Evolutionary conservation across 2,113 vertebrate species (phyloP).

Genomic region (Toxostoma redivivum): DNA sequence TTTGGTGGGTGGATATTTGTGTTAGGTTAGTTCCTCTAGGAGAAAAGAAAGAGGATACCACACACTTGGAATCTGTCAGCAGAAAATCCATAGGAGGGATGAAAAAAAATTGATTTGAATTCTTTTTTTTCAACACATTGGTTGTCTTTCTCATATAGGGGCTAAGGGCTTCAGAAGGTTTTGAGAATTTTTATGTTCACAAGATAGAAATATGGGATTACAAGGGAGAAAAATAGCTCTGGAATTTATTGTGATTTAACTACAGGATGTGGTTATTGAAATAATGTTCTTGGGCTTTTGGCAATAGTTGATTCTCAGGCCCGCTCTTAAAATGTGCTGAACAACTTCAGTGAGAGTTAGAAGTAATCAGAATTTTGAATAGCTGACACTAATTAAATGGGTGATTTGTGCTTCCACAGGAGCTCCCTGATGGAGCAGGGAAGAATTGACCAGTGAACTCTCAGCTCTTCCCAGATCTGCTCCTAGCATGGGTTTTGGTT

Average conservation of each 20-base stretch:
- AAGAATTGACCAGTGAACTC: not conserved
- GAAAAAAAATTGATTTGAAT: not conserved
- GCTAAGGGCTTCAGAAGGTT: not conserved
- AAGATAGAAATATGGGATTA: not conserved
- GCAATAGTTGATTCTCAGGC: not conserved
- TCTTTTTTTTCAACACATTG: not conserved
- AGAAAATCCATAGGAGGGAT: not conserved
- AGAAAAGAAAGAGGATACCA: not conserved
- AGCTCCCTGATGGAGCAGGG: not conserved
- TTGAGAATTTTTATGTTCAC: not conserved
- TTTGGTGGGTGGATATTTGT: not conserved
- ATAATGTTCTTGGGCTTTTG: not conserved
- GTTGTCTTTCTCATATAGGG: not conserved
- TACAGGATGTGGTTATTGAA: slow-evolving; percentile 28
- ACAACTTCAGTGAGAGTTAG: not conserved
- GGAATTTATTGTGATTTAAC: slow-evolving; percentile 25
- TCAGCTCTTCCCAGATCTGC: not conserved
- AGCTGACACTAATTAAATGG: not conserved
- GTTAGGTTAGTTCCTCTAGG: not conserved
- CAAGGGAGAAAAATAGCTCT: not conserved
- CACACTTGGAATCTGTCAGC: not conserved
- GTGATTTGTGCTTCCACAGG: not conserved
- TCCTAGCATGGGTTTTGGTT: not conserved
- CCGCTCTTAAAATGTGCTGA: not conserved
- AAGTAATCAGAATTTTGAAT: not conserved